phyloP scores from a whole-genome alignment of 2,113 vertebrate genomes.

The Myotis yumanensis region DNA sequence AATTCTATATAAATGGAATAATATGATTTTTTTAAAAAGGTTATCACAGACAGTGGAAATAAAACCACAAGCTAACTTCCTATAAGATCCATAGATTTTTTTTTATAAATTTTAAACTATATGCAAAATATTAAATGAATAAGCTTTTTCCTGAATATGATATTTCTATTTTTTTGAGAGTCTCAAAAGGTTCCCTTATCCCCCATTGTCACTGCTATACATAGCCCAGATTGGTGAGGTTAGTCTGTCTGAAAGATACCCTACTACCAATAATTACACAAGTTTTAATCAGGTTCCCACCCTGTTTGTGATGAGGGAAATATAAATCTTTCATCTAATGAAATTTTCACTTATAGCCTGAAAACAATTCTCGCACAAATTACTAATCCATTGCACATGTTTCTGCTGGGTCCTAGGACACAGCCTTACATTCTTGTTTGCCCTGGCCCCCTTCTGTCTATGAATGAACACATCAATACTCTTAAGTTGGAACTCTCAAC shows the following conservation, averaged over 20 bases:
- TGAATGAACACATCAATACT: conserved; percentile 4
- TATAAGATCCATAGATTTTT: neutral
- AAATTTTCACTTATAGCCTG: conserved; percentile 48
- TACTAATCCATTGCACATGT: neutral
- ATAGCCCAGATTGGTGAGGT: neutral
- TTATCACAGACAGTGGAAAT: neutral
- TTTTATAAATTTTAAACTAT: conserved; percentile 33
- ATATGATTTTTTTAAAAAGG: neutral
- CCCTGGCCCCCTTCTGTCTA: neutral
- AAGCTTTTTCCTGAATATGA: neutral
- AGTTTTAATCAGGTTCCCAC: conserved; percentile 38
- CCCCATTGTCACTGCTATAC: neutral
- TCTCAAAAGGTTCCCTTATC: neutral
- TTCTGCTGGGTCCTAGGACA: neutral
- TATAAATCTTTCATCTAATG: conserved; percentile 1
- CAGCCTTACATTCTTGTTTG: neutral
- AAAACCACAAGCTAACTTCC: neutral
- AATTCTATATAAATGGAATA: neutral
- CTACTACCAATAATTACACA: neutral
- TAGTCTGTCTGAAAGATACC: neutral
- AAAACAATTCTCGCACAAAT: conserved; percentile 46
- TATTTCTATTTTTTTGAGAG: neutral
- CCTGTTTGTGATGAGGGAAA: conserved; percentile 10
- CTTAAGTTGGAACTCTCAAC: neutral
- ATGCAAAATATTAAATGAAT: conserved; percentile 34